Conservation (phyloP, 2,113 vertebrate genomes). For the Elaphurus davidianus region DNA sequence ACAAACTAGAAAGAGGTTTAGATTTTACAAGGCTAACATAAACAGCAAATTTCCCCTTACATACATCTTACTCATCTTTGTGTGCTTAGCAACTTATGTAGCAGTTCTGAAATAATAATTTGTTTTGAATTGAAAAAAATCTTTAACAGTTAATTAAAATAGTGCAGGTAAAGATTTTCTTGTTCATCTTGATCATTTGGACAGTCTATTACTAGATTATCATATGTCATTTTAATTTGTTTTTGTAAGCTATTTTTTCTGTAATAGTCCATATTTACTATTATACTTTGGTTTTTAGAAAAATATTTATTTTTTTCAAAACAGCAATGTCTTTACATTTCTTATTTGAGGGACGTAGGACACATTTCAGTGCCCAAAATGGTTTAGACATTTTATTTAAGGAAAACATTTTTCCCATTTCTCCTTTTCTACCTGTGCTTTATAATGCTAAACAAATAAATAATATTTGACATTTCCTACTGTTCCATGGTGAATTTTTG, state of each 20-base stretch:
- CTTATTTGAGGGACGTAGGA: neutral
- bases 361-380: neutral
- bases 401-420: neutral
- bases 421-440: constrained; percentile 28
- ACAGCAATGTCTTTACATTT: neutral
- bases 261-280: neutral
- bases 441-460: constrained; percentile 50
- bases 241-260: neutral
- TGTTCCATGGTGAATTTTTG: constrained; percentile 67
- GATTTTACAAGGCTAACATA: neutral
- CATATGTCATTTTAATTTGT: neutral
- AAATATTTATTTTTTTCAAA: neutral
- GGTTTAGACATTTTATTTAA: constrained; percentile 47
- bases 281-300: neutral
- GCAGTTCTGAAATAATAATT: neutral
- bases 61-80: neutral
- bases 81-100: neutral
- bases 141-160: neutral
- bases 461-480: constrained; percentile 71
- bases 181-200: neutral
- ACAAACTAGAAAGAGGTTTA: neutral
- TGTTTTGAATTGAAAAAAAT: neutral
- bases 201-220: neutral
- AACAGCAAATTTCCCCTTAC: neutral
- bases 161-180: neutral